Evolutionary conservation across 2,888 invertebrate genomes (phyloP).

Genomic region (Synanthedon andrenaeformis): DNA sequence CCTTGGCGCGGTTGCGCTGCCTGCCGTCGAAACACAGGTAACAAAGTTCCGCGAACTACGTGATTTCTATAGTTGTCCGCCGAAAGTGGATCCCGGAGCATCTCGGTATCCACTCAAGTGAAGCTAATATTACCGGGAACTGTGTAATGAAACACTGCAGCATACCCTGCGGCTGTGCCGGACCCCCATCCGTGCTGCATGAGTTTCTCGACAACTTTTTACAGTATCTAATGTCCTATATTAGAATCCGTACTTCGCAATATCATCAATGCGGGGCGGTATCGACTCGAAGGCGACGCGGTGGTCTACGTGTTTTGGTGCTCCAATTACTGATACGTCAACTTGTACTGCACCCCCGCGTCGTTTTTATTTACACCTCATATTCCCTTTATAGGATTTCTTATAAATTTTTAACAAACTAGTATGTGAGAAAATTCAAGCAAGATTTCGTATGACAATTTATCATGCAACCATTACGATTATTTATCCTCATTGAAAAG

Average conservation of each 20-base stretch:
- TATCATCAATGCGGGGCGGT: slow-evolving; percentile 13
- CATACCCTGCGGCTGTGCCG: slow-evolving; percentile 18
- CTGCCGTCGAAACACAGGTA: slow-evolving; percentile 64
- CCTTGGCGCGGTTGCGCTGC: slow-evolving; percentile 65
- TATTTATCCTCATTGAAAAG: slow-evolving; percentile 1
- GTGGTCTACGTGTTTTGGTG: slow-evolving; percentile 40
- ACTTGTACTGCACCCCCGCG: slow-evolving; percentile 32
- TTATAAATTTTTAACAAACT: slow-evolving; percentile 1
- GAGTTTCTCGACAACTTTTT: slow-evolving; percentile 25
- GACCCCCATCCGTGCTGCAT: slow-evolving; percentile 20
- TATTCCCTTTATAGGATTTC: slow-evolving; percentile 12
- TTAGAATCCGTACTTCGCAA: slow-evolving; percentile 18
- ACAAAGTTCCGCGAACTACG: slow-evolving; percentile 69
- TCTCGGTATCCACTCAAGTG: slow-evolving; percentile 32
- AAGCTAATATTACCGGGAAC: slow-evolving; percentile 49
- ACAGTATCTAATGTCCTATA: slow-evolving; percentile 31
- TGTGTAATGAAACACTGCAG: slow-evolving; percentile 45
- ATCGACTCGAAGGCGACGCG: slow-evolving; percentile 25
- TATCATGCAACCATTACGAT: not conserved
- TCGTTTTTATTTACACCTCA: slow-evolving; percentile 26
- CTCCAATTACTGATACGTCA: slow-evolving; percentile 30
- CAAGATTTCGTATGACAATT: not conserved
- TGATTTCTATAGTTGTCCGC: slow-evolving; percentile 64
- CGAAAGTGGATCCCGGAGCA: slow-evolving; percentile 53
- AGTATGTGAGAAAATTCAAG: not conserved